Base-by-base conservation (phyloP, 2,888 invertebrate genomes). In the Sminthurides aquaticus region DNA sequence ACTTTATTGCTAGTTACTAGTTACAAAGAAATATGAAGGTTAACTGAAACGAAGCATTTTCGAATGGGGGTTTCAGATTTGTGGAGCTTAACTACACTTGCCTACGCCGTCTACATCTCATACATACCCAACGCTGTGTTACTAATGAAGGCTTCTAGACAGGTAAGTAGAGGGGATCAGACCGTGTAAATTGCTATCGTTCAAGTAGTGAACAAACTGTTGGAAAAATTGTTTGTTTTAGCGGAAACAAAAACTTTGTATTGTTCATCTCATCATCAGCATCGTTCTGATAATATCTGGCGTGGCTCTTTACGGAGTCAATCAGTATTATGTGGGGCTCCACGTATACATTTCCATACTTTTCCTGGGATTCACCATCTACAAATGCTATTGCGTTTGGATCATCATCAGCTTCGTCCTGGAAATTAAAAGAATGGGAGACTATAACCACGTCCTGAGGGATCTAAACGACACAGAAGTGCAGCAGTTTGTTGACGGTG, bases 321-420 rank as follows among this genome's bases (percentile, higher is more conserved):
- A 57, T 15, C 20, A 52, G 11, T 18, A 52, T 22, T 20, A 15
- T 20, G 5, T 20, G 3, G 52, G 22, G 20, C 8, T 52, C 8
- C 52, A 52, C 52, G 52, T 18, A 3, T 62, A 43, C 26, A 34
- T 62, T n/a, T 43, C 29, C 26, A 48, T 62, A 22, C 34, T 26
- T 3, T 43, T 56, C 25, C 2, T 57, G 1, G 55, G 56, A 8
- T 62, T 62, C 43, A 34, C 43, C 11, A n/a, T 25, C 22, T 62
- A 62, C 56, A 62, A 62, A 24, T 11, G 43, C 1, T 62, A 62
- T 49, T 57, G 48, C 48, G 15, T 62, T 1, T 62, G 62, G 62
- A 49, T 62, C 11, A 43, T 62, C 8, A 28, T 8, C 5, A 1
- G n/a, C 34, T 62, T 62, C 48, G n/a, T 62, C 11, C 15, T 11